Conservation (phyloP, 2,797 vertebrate species). For the Manis javanica region DNA sequence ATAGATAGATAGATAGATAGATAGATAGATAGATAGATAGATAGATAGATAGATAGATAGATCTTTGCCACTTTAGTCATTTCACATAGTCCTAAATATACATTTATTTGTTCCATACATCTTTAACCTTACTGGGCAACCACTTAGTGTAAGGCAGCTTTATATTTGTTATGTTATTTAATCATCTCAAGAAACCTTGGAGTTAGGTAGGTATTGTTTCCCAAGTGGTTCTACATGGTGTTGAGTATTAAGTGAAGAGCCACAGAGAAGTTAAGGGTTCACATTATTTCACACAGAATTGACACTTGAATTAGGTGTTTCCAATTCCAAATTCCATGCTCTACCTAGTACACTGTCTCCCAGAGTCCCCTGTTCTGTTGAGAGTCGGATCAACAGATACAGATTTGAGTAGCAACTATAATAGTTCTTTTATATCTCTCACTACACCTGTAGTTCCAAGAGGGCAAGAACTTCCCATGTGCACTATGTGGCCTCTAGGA, state of each 20-base stretch:
- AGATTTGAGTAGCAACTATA: neutral
- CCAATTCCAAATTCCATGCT: neutral
- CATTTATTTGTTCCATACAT: neutral
- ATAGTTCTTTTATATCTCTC: neutral
- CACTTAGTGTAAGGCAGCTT: neutral
- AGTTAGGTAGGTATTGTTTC: neutral
- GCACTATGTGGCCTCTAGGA: neutral
- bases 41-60: neutral
- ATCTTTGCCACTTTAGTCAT: neutral
- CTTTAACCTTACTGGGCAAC: neutral
- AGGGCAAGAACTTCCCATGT: neutral
- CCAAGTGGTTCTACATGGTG: no score
- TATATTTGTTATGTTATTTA: neutral
- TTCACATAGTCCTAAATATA: neutral
- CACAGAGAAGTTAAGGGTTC: neutral
- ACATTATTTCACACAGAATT: neutral
- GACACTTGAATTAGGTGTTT: neutral
- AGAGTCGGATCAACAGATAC: neutral
- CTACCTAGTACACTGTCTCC: neutral
- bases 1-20: neutral
- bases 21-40: neutral
- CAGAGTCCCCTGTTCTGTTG: neutral
- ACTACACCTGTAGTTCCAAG: neutral
- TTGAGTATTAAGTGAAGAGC: neutral
- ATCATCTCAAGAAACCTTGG: neutral